Evolutionary conservation across 2,797 vertebrate genomes (phyloP), one percentile per base, ranked within the genome.

Genomic region (Semotilus atromaculatus): DNA sequence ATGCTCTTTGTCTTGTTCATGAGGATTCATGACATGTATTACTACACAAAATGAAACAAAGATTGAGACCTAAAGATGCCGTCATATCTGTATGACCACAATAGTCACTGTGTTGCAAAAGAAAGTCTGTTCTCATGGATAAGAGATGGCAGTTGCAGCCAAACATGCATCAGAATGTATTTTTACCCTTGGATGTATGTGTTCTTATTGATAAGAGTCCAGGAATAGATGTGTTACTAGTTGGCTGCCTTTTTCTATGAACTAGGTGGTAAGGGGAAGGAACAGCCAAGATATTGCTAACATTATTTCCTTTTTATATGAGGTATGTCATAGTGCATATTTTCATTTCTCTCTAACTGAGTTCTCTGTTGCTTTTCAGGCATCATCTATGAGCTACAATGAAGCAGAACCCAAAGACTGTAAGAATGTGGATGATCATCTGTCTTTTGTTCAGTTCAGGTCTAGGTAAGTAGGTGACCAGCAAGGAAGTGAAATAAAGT

Each of bases 131-230:
- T 71, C 26, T 70, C 38, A 36, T 60, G 3, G 23, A 72, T 72
- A 80, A 85, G 67, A 62, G 16, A 45, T 72, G 67, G 31, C 75
- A 26, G 66, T 79, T 84, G 53, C 26, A 48, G 43, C 53, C 36
- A n/a, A 71, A 14, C 29, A 60, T 71, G 74, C 16, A 53, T 68
- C 71, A 48, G 14, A 80, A 77, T 80, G 48, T 72, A 88, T 82
- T 78, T 83, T 86, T 82, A 68, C 51, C 16, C 21, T 34, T 84
- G 64, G 70, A 64, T 85, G 78, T 10, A 45, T 71, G 74, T 80
- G 79, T 82, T 80, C 71, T 67, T 31, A 83, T 43, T 68, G 84
- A 87, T 86, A 88, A 76, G 76, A 67, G 51, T 73, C 70, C 86
- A 73, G 62, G 38, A 85, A 87, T 53, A 80, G 51, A 75, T 60